Base-by-base conservation (phyloP, 2,797 vertebrate species). In the Cichlasoma orientale region DNA sequence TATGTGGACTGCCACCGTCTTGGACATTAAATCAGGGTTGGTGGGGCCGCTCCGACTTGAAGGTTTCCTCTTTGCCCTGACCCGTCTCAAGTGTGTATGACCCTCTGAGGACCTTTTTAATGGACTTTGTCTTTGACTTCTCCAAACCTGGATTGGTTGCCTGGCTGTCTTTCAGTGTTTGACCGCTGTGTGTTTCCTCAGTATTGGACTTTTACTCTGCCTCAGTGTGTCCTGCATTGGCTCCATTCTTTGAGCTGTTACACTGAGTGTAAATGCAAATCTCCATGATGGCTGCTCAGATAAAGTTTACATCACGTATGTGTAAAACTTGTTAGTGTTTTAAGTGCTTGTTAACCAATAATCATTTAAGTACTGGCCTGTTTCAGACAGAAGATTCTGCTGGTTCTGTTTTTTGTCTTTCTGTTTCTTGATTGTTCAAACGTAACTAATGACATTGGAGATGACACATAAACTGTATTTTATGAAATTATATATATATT, bases 401-500 rank as follows among this genome's bases (percentile, higher is more conserved):
- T 27, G 14, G 9, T 11, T 23, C 38, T 0, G 14, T 8, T 19
- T 66, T 66, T 47, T 0, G 2, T 44, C 14, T 44, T 44, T 44
- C 47, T 7, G 56, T 33, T 29, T 41, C 66, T 18, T 31, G 3
- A 55, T 57, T 57, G 47, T 73, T 77, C 52, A 4, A 31, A 44
- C 74, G 55, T 59, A 27, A 74, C 61, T 29, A 52, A 52, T 25
- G n/a, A 72, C 31, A 74, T 14, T n/a, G n/a, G n/a, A n/a, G 12
- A 81, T 52, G 33, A 82, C 2, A 56, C 57, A 70, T 68, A 74
- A 83, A 74, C 21, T 38, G 58, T 27, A 4, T 76, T 78, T 86
- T 74, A 83, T 77, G 52, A 81, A 77, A 73, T 41, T 2, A 9
- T 78, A 29, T 29, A 29, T 29, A 29, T 29, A 29, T 82, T 54